Base-by-base conservation (phyloP, 92 coral and sea anemone species). In the Blastomussa wellsi region DNA sequence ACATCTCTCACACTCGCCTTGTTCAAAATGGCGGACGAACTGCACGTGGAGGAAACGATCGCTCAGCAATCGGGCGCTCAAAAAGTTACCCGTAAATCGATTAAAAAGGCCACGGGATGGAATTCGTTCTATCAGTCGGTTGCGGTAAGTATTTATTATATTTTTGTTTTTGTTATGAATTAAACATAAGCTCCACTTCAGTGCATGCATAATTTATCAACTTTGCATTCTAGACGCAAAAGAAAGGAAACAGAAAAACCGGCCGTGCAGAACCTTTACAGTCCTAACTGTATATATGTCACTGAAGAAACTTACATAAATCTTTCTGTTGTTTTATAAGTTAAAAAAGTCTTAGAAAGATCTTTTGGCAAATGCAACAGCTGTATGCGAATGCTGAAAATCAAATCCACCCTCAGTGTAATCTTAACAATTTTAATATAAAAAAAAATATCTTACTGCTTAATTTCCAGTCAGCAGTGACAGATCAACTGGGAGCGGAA, bases 91-190 rank as follows among this genome's bases (percentile, higher is more conserved):
- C 74, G 4, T 33, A 69, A 69, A 44, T 69, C 74, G 35, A 33
- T 73, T 36, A n/a, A 73, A 16, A 73, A 73, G 29, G 13, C 53
- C 55, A 17, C 33, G 16, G 55, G 55, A 4, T 73, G 78, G 78
- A 73, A 73, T 41, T 73, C 53, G 16, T 72, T 72, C 53, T 72
- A 72, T 72, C 77, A 72, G 77, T 72, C 77, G 28, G 77, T 72
- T 41, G 78, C 78, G 55, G 78, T 73, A 73, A 73, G 78, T 41
- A 73, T 73, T 72, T 72, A 52, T 72, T 72, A 72, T 12, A 16
- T 48, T 8, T 26, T 37, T 19, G 52, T 72, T 72, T 28, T 41
- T 72, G 77, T 72, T 72, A 72, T 72, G 77, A 72, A 72, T 72
- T 33, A 72, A n/a, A n/a, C n/a, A n/a, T n/a, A n/a, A n/a, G n/a